These are phyloP conservation scores for Scomber colias DNA, from an alignment of 2,113 vertebrate genomes.

Conservation along the genomic window DNA sequence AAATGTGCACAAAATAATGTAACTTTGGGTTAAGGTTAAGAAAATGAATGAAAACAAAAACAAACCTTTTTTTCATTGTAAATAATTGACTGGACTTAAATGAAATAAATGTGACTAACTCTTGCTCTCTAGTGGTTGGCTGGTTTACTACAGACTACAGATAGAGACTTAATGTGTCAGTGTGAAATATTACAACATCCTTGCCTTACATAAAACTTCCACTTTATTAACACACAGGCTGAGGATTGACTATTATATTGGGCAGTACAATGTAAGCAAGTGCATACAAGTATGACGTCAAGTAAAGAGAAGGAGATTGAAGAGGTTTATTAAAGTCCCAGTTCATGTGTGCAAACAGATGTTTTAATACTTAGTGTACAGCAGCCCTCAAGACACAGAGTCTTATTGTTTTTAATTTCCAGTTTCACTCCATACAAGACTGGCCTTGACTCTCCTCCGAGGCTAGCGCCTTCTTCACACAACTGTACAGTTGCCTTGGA, in stretches of 20 bases:
- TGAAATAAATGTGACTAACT: neutral
- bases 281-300: neutral
- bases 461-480: constrained; percentile 50
- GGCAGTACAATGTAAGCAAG: neutral
- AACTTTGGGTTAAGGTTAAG: neutral
- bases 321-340: constrained; percentile 32
- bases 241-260: neutral
- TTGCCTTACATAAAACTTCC: constrained; percentile 20
- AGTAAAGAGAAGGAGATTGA: neutral
- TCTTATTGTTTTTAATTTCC: constrained; percentile 29
- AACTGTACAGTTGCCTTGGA: constrained; percentile 72
- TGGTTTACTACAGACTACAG: constrained; percentile 7
- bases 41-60: too few species aligned
- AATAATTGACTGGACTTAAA: neutral
- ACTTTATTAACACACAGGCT: neutral
- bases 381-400: neutral
- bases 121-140: constrained; percentile 40
- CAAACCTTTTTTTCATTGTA: neutral
- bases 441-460: constrained; percentile 64
- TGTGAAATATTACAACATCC: neutral
- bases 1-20: neutral
- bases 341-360: neutral
- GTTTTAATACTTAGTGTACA: constrained; percentile 28
- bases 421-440: constrained; percentile 3
- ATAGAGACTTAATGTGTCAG: too few species aligned